Evolutionary conservation across 2,113 vertebrate genomes (phyloP).

Genomic region (Cyphomyrus plagiostoma): DNA sequence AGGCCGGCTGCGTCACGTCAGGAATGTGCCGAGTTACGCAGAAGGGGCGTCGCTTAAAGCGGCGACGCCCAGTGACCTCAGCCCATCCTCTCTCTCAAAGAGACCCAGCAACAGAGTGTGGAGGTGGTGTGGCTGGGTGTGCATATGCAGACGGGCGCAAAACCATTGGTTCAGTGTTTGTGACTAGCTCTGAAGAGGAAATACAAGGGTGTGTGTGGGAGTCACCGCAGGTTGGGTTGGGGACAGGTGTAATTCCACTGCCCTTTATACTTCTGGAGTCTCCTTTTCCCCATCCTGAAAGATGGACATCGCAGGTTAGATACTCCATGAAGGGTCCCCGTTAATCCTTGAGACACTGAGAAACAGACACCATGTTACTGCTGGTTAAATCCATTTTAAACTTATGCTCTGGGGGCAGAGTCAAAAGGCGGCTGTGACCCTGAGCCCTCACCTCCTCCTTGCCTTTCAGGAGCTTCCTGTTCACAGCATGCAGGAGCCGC

Average conservation of each 20-base stretch:
- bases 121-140: background rate
- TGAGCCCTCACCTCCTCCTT: constrained; percentile 47
- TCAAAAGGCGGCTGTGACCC: background rate
- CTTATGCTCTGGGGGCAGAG: background rate
- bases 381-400: background rate
- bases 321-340: background rate
- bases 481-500: constrained; percentile 78
- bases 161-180: constrained; percentile 16
- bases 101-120: background rate
- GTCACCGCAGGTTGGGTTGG: constrained; percentile 36
- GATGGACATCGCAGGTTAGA: background rate
- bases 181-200: constrained; percentile 23
- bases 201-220: constrained; percentile 31
- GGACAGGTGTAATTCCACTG: constrained; percentile 25
- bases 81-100: background rate
- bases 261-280: constrained; percentile 49
- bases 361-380: background rate
- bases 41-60: background rate
- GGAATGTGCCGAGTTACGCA: constrained; percentile 1
- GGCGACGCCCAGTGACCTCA: background rate
- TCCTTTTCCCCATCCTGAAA: constrained; percentile 49
- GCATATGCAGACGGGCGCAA: background rate
- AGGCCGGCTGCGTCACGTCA: constrained; percentile 39
- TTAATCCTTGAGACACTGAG: background rate
- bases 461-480: constrained; percentile 78